These are phyloP conservation scores for Diorhabda sublineata DNA, from an alignment of 1,140 invertebrate species.

Conservation along the genomic window DNA sequence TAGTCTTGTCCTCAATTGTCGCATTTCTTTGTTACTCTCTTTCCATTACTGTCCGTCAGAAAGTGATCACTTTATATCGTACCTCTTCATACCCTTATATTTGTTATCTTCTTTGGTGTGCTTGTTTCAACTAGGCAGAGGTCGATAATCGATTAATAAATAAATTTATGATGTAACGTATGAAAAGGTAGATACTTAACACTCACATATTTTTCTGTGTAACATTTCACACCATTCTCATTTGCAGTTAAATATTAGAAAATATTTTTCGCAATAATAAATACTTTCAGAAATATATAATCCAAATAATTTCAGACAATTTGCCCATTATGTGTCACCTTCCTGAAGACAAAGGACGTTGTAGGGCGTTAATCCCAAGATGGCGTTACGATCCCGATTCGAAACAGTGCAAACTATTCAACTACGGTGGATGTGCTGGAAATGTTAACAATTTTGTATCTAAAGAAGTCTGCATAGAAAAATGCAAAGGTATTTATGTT, in stretches of 20 bases:
- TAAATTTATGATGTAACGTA: too few species aligned
- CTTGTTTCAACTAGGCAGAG: neutral
- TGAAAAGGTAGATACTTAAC: too few species aligned
- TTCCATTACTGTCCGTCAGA: too few species aligned
- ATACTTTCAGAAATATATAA: neutral
- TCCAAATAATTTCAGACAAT: conserved; percentile 11
- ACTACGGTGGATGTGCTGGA: conserved; percentile 64
- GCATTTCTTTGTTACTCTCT: too few species aligned
- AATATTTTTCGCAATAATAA: neutral
- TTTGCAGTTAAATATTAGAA: neutral
- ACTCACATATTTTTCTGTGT: too few species aligned
- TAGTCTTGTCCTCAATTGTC: too few species aligned
- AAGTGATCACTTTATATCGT: too few species aligned
- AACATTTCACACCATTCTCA: neutral
- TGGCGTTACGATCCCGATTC: conserved; percentile 55
- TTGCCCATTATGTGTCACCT: conserved; percentile 33
- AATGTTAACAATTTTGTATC: conserved; percentile 64
- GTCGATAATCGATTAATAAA: too few species aligned
- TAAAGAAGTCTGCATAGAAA: conserved; percentile 52
- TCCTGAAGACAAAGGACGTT: conserved; percentile 53
- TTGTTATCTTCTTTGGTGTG: neutral
- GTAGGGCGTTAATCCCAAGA: conserved; percentile 55
- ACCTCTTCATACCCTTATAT: too few species aligned
- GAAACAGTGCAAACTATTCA: conserved; percentile 57
- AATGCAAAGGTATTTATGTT: conserved; percentile 47